Percentiles rank a stretch among this genome's conserved stretches.
Conservation (phyloP, 1,140 invertebrate genomes). For the Leptonema lineaticorne region DNA sequence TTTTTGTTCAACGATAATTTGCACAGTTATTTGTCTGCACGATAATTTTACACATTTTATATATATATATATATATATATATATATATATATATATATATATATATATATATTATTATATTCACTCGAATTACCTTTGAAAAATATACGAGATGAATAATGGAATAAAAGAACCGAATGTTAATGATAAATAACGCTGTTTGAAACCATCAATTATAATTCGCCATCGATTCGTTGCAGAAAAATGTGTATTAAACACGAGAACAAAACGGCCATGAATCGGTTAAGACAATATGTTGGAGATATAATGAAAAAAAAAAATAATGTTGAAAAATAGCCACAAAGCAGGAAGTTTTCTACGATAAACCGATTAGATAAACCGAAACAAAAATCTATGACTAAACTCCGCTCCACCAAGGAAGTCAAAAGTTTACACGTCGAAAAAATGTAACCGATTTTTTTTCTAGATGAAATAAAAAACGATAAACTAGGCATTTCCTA, state of each 20-base stretch:
- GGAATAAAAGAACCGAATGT: neutral
- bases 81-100: neutral
- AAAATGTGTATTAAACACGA: neutral
- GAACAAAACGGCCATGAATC: constrained; percentile 1
- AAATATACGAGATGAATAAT: too few species aligned
- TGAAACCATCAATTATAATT: constrained; percentile 10
- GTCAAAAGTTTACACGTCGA: neutral
- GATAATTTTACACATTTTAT: too few species aligned
- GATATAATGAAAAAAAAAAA: neutral
- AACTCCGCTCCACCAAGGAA: constrained; percentile 2
- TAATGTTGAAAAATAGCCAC: neutral
- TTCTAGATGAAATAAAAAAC: neutral
- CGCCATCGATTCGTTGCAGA: neutral
- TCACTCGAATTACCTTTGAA: neutral
- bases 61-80: neutral
- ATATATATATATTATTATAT: neutral
- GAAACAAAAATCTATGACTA: constrained; percentile 11
- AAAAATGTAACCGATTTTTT: neutral
- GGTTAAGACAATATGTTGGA: neutral
- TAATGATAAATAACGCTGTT: constrained; percentile 12
- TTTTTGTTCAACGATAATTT: too few species aligned
- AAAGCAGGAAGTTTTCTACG: constrained; percentile 15
- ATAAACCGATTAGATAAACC: constrained; percentile 16
- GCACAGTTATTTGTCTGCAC: too few species aligned
- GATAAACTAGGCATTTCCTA: neutral